A percentile compares a stretch with the other conserved stretches of the same genome.
Evolutionary conservation across 2,888 invertebrate species (phyloP).

Genomic region (Cryptophagus acutangulus): DNA sequence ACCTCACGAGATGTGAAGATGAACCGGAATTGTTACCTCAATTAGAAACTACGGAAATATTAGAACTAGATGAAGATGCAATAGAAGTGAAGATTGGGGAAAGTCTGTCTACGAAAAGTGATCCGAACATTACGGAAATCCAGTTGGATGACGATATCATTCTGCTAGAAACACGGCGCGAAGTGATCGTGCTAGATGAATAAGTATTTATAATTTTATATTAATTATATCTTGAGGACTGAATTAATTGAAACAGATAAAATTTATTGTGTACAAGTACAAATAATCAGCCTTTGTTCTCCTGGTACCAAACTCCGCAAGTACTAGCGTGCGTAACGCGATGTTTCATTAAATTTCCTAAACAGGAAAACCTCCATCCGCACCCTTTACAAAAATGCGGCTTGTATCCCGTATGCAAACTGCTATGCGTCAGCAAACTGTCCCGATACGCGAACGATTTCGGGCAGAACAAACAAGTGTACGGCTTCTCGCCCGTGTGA

Average conservation of each 20-base stretch:
- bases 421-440: constrained; percentile 49
- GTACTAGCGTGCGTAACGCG: constrained; percentile 46
- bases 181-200: not conserved
- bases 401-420: constrained; percentile 48
- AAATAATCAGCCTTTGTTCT: no score
- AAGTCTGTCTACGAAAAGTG: not conserved
- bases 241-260: no score
- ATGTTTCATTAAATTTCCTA: constrained; percentile 50
- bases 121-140: no score
- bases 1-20: no score
- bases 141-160: not conserved
- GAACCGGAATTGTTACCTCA: not conserved
- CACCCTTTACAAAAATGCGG: constrained; percentile 51
- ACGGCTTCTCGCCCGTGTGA: constrained; percentile 52
- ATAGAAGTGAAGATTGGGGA: no score
- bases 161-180: not conserved
- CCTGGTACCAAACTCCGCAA: constrained; percentile 41
- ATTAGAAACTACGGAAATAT: no score
- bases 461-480: constrained; percentile 45
- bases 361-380: constrained; percentile 49
- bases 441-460: constrained; percentile 49
- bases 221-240: no score
- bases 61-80: no score
- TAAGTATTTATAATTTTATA: no score
- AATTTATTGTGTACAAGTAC: no score